Evolutionary conservation across 2,888 invertebrate genomes (phyloP).

Genomic region (Pherbina coryleti): DNA sequence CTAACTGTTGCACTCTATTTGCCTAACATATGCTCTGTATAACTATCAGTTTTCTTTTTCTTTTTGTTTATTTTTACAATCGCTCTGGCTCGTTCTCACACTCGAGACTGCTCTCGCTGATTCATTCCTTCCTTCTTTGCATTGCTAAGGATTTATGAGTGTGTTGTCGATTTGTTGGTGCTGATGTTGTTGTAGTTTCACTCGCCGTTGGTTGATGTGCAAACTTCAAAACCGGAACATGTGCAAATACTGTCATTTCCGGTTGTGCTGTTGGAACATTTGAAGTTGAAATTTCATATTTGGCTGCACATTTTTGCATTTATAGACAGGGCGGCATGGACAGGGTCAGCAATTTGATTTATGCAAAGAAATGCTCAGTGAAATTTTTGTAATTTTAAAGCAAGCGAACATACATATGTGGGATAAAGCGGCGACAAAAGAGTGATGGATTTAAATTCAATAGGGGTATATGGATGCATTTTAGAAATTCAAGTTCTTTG

Average conservation of each 20-base stretch:
- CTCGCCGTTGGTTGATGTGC: background rate
- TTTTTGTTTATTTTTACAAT: background rate
- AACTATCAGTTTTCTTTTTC: background rate
- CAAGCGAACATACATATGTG: too few relatives aligned
- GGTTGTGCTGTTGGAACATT: background rate
- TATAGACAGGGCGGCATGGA: slow-evolving; percentile 1
- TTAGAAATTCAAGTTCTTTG: background rate
- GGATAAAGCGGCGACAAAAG: too few relatives aligned
- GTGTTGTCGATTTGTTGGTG: background rate
- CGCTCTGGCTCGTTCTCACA: background rate
- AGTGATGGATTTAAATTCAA: too few relatives aligned
- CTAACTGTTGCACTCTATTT: slow-evolving; percentile 31
- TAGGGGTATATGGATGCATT: too few relatives aligned
- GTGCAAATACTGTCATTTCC: slow-evolving; percentile 23
- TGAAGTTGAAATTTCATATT: slow-evolving; percentile 13
- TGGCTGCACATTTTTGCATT: slow-evolving; percentile 21
- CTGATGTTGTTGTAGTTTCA: background rate
- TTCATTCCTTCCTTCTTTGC: background rate
- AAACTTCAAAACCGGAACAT: slow-evolving; percentile 31
- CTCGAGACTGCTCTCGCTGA: background rate
- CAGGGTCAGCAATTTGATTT: slow-evolving; percentile 9
- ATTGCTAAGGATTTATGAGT: slow-evolving; percentile 21
- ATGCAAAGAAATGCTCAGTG: background rate
- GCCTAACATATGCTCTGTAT: background rate
- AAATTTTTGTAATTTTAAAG: too few relatives aligned